A percentile compares a stretch with the other conserved stretches of the same genome.
Evolutionary conservation across 2,113 vertebrate species (phyloP).

Genomic region (Echinops telfairi): DNA sequence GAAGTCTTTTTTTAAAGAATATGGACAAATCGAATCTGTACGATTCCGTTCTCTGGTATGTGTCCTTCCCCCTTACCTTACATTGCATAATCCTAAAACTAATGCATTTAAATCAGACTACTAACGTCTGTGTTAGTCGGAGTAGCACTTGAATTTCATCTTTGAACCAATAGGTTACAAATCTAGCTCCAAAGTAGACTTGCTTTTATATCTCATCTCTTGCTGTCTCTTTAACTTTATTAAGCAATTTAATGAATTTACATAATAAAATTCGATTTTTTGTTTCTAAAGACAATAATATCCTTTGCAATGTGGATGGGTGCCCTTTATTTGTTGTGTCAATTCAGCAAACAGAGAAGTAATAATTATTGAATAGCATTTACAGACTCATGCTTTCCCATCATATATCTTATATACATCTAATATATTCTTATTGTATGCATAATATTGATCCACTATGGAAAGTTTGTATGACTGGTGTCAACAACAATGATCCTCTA

Average conservation of each 20-base stretch:
- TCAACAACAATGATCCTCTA: neutral
- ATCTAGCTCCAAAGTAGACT: neutral
- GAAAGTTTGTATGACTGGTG: neutral
- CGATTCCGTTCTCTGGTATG: conserved; percentile 96
- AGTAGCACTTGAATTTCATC: neutral
- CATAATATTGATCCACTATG: neutral
- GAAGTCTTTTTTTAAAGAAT: conserved; percentile 90
- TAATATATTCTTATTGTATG: neutral
- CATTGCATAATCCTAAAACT: neutral
- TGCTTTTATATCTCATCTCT: fast-evolving
- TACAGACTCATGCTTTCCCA: neutral
- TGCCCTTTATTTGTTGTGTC: neutral
- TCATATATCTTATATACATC: neutral
- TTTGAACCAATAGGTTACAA: neutral
- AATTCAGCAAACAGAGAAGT: neutral
- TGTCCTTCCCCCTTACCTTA: conserved; percentile 4
- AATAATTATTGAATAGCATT: neutral
- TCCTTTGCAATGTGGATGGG: neutral
- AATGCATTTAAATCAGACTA: neutral
- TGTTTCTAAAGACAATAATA: neutral
- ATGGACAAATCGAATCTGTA: conserved; percentile 93
- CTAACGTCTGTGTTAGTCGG: neutral
- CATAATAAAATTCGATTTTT: neutral
- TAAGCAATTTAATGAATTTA: neutral
- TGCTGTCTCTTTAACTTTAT: neutral